phyloP scores from a whole-genome alignment of 1,140 invertebrate species.

The Gryon sp. region DNA sequence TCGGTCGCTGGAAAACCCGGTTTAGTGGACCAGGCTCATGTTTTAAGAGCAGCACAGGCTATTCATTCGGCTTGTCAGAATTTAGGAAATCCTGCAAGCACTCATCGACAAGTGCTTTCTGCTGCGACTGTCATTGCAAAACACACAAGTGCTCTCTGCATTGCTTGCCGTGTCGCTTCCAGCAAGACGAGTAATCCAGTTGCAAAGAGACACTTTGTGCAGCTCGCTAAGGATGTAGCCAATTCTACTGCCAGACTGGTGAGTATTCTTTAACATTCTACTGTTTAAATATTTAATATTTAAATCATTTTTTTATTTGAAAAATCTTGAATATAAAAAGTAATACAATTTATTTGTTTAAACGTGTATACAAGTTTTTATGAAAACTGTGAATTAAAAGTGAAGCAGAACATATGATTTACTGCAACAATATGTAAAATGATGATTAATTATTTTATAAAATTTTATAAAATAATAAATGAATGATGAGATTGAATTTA shows the following conservation, averaged over 20 bases:
- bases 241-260: conserved; percentile 95
- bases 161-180: conserved; percentile 95
- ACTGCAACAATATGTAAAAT: too few species aligned
- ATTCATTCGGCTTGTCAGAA: conserved; percentile 93
- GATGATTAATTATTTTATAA: too few species aligned
- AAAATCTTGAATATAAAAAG: too few species aligned
- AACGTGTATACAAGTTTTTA: too few species aligned
- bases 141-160: conserved; percentile 97
- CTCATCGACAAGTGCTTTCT: conserved; percentile 91
- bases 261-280: conserved; percentile 3
- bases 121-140: conserved; percentile 97
- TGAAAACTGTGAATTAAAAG: too few species aligned
- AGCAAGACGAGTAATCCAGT: conserved; percentile 95
- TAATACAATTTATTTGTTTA: too few species aligned
- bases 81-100: conserved; percentile 86
- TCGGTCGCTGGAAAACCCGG: conserved; percentile 94
- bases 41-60: conserved; percentile 91
- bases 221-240: conserved; percentile 98
- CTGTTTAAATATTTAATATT: not conserved
- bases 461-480: too few species aligned
- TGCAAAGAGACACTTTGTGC: conserved; percentile 97
- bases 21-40: conserved; percentile 94
- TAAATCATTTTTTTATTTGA: too few species aligned
- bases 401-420: too few species aligned
- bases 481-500: too few species aligned